phyloP scores from a whole-genome alignment of 2,797 vertebrate genomes.

The Microchirus variegatus region DNA sequence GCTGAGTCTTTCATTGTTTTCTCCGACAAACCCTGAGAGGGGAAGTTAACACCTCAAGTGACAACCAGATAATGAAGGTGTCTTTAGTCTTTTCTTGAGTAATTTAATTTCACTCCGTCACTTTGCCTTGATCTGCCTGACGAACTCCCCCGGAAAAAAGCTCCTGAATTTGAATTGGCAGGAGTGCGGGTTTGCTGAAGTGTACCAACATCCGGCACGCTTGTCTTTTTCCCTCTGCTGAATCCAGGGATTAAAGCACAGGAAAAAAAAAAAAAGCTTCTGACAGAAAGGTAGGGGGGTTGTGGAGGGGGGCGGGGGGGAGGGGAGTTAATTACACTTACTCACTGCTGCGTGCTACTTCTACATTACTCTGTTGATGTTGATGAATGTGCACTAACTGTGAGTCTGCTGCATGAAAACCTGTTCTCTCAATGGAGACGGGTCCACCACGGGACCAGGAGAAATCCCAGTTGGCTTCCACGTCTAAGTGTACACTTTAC shows the following conservation, averaged over 20 bases:
- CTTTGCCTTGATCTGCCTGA: constrained; percentile 13
- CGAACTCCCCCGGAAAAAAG: neutral
- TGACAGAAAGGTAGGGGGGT: neutral
- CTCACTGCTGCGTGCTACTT: constrained; percentile 1
- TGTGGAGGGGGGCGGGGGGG: neutral
- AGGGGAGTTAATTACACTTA: constrained; percentile 1
- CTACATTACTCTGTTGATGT: neutral
- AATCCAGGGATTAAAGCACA: neutral
- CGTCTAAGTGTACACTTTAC: too few species aligned
- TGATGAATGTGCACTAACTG: constrained; percentile 7
- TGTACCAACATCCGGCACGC: neutral
- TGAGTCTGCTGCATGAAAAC: neutral
- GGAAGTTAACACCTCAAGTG: constrained; percentile 7
- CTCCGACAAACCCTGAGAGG: neutral
- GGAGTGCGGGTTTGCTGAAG: constrained; percentile 13
- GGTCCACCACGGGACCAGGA: too few species aligned
- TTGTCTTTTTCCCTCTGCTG: neutral
- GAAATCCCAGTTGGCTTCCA: too few species aligned
- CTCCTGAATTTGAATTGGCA: constrained; percentile 6
- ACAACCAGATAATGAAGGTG: constrained; percentile 15
- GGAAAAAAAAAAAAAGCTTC: neutral
- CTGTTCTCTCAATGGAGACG: neutral
- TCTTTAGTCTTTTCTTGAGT: constrained; percentile 13
- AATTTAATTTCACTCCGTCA: constrained; percentile 17
- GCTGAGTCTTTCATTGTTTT: neutral